Base-by-base conservation (phyloP, 2,113 vertebrate species). In the Hipposideros armiger region DNA sequence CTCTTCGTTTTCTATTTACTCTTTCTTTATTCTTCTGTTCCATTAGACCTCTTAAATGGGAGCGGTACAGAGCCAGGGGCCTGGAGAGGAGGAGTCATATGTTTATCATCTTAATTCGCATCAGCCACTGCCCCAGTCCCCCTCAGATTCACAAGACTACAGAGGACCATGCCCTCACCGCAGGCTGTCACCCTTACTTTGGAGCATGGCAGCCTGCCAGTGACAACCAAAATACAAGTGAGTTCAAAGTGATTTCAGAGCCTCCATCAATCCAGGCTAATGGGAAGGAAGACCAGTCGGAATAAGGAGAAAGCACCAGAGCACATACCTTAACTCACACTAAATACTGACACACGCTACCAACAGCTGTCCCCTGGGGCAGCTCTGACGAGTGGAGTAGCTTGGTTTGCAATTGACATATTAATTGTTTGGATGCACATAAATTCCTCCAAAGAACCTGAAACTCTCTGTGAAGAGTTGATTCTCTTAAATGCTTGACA, bases 211-310 rank as follows among this genome's bases (percentile, higher is more conserved):
- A 0, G 22, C 60, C n/a, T 14, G 24, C 20, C 10, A 0, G 30
- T 58, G 52, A 76, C 47, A 20, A 60, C 32, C 67, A 62, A 78
- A 73, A 8, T 9, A 10, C 26, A 62, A 70, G n/a, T 20, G 84
- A 84, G 36, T 69, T 76, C 50, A 60, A 47, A 81, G 77, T 54
- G 60, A 87, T 45, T 83, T 62, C 54, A 89, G 94, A 81, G n/a
- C 52, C 45, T 91, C 62, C 58, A 64, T 52, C 32, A 76, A 89
- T 32, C 5, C 50, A 70, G 80, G 28, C 90, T 52, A 58, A 56
- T 30, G 58, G 36, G 56, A 87, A 66, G 32, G 66, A 91, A 90
- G 54, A 60, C 8, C 19, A 26, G n/a, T 64, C 83, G 64, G 80
- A 66, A 56, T 36, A 66, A 56, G 22, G 22, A 32, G 90, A 80